Conservation (phyloP, 2,113 vertebrate species). For the Vidua macroura region DNA sequence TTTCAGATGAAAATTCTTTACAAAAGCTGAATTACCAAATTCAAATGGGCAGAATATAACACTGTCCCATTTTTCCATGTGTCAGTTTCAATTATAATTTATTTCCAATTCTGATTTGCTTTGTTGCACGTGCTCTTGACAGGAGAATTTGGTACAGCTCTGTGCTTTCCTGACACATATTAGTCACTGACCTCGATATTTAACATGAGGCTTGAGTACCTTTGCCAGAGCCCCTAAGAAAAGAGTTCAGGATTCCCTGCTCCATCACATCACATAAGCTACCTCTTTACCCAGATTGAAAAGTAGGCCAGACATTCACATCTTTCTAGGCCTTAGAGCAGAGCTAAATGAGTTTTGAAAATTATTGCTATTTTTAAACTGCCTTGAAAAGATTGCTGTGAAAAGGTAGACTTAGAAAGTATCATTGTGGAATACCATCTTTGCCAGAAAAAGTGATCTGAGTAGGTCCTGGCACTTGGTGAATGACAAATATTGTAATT, state of each 20-base stretch:
- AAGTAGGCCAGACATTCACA: constrained; percentile 5
- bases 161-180: not conserved
- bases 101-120: not conserved
- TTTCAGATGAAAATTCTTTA: not conserved
- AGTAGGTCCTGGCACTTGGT: not conserved
- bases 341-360: constrained; percentile 6
- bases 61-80: not conserved
- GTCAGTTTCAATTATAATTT: not conserved
- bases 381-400: not conserved
- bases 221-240: not conserved
- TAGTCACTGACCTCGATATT: constrained; percentile 10
- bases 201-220: not conserved
- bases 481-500: not conserved
- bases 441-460: not conserved
- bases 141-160: constrained; percentile 6
- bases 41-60: not conserved
- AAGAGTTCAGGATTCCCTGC: not conserved
- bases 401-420: not conserved
- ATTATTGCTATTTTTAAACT: not conserved
- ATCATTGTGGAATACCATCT: not conserved
- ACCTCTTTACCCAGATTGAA: not conserved
- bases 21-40: not conserved
- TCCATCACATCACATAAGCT: constrained; percentile 11
- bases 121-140: not conserved
- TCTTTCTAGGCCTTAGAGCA: not conserved